Evolutionary conservation across 2,113 vertebrate genomes (phyloP).

Genomic region (Anolis sagrei): DNA sequence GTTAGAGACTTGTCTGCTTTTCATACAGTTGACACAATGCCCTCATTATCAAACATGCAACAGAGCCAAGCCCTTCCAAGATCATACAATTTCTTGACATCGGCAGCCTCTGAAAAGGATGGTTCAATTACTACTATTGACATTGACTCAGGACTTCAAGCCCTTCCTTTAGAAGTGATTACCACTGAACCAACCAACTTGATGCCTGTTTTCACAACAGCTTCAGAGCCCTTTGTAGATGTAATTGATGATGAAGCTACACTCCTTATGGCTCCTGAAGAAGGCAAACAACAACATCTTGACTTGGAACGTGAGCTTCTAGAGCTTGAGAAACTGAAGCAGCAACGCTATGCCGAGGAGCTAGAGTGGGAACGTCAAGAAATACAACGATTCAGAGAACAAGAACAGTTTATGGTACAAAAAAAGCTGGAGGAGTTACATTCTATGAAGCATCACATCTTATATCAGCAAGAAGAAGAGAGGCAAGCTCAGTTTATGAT

Average conservation of each 20-base stretch:
- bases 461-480: slow-evolving; percentile 95
- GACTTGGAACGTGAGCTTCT: slow-evolving; percentile 94
- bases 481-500: slow-evolving; percentile 95
- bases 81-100: slow-evolving; percentile 88
- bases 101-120: slow-evolving; percentile 81
- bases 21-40: slow-evolving; percentile 87
- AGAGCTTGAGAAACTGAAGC: slow-evolving; percentile 96
- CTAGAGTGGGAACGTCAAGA: slow-evolving; percentile 97
- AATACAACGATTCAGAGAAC: slow-evolving; percentile 96
- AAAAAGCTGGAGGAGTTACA: slow-evolving; percentile 96
- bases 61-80: slow-evolving; percentile 85
- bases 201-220: slow-evolving; percentile 81
- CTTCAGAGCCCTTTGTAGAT: slow-evolving; percentile 89
- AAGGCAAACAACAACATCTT: slow-evolving; percentile 92
- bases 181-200: slow-evolving; percentile 81
- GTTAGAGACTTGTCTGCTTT: slow-evolving; percentile 85
- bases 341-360: slow-evolving; percentile 95
- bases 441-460: slow-evolving; percentile 95
- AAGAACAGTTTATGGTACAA: slow-evolving; percentile 96
- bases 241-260: slow-evolving; percentile 87
- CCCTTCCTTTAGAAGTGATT: slow-evolving; percentile 80
- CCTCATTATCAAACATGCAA: slow-evolving; percentile 83
- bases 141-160: slow-evolving; percentile 79
- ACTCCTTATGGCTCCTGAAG: slow-evolving; percentile 88
- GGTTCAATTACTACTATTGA: slow-evolving; percentile 76